Evolutionary conservation across 2,888 invertebrate species (phyloP), one percentile per base, ranked within the genome.

Genomic region (Brachyptera putata): DNA sequence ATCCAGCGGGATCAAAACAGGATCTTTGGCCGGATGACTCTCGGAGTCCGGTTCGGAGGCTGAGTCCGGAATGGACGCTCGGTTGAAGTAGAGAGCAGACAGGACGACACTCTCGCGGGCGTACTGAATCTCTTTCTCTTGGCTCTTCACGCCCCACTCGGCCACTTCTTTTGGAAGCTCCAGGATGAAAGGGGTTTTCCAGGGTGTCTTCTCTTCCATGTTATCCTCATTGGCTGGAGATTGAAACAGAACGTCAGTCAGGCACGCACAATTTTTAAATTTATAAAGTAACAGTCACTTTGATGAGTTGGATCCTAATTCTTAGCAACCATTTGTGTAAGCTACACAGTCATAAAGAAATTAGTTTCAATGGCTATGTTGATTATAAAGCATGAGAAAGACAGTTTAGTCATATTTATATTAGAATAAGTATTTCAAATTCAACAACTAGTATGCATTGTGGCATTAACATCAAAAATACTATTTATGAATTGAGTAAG

Each of bases 21-120:
- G 89, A 71, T 94, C 94, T 2, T 83, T 80, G 65, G 85, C 84
- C 26, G 78, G 79, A 68, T 89, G 87, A 16, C 84, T 84, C 75
- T 94, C 93, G 58, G 85, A 79, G 68, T 95, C 94, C 1, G 95
- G 91, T 76, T 96, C 96, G 21, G 84, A 80, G 0, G 95, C 82
- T 24, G 88, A 85, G 70, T 95, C 95, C 0, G 95, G 95, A 64
- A 95, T 87, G 77, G 81, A 82, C 63, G 0, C 66, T 64, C 86
- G 84, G 67, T 86, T 85, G 73, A 91, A 91, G 75, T 91, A 91
- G 18, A 92, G 75, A 0, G 90, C 87, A 70, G 88, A 88, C 21
- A 95, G 77, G 1, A 91, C 89, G 37, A 85, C 86, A 70, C 88
- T 87, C 74, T 96, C 95, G 18, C 95, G 80, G 56, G 91, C 87